A percentile compares a stretch with the other conserved stretches of the same genome.
phyloP scores from a whole-genome alignment of 2,797 vertebrate genomes.

The Anguilla marmorata region DNA sequence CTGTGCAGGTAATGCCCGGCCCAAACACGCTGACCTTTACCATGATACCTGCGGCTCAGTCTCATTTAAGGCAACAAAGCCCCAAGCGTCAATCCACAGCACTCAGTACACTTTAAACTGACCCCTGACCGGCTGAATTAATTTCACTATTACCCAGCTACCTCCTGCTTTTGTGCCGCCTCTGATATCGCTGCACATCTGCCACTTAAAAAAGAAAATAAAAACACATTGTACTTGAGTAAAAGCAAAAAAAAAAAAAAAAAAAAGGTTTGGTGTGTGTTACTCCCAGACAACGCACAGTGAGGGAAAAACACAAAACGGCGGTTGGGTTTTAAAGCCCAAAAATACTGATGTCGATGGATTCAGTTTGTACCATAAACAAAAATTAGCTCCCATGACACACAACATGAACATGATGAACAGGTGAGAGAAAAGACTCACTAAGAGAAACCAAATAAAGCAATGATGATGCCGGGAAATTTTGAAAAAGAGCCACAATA shows the following conservation, averaged over 20 bases:
- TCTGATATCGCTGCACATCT: background rate
- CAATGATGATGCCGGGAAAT: background rate
- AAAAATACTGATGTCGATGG: background rate
- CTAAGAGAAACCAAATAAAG: background rate
- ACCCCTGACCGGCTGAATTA: conserved; percentile 4
- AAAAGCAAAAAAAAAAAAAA: background rate
- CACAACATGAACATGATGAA: background rate
- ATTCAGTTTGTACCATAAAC: background rate
- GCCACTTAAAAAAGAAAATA: background rate
- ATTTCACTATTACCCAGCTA: background rate
- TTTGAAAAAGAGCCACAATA: background rate
- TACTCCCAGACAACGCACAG: background rate
- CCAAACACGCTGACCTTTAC: background rate
- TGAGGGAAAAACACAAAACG: background rate
- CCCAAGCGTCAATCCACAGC: background rate
- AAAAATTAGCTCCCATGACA: background rate
- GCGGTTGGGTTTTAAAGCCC: background rate
- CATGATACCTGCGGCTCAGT: background rate
- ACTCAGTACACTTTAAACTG: background rate
- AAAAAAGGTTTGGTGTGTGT: background rate
- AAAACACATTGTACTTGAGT: background rate
- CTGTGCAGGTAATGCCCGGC: background rate
- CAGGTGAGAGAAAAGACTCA: background rate
- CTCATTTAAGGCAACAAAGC: background rate
- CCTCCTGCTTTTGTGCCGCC: conserved; percentile 1